Conservation (phyloP, 1,140 invertebrate species). For the Drosophila murphyi region DNA sequence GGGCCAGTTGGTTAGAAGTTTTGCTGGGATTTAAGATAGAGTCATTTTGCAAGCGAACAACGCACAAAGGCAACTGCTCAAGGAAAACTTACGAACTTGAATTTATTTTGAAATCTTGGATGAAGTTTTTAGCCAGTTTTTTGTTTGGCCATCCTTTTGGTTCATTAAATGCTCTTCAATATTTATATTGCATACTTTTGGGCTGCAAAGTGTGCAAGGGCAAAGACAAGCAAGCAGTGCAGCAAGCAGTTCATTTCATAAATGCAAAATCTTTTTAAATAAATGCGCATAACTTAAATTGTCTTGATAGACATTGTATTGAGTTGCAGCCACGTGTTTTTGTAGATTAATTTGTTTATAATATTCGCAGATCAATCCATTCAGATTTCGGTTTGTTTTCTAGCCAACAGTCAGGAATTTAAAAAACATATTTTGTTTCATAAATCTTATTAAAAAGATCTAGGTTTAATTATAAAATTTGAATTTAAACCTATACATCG, state of each 20-base stretch:
- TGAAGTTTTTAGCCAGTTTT: neutral
- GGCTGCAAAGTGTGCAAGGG: neutral
- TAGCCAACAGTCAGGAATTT: slow-evolving; percentile 9
- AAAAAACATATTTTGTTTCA: slow-evolving; percentile 26
- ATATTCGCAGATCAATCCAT: too few relatives aligned
- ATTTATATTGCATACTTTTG: slow-evolving; percentile 12
- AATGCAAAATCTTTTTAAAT: neutral
- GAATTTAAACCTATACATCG: slow-evolving; percentile 42
- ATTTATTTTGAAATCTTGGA: too few relatives aligned
- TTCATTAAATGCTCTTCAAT: neutral
- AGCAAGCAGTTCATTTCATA: slow-evolving; percentile 1
- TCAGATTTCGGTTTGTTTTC: too few relatives aligned
- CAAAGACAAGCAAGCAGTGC: slow-evolving; percentile 3
- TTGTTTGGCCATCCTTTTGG: neutral
- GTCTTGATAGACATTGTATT: neutral
- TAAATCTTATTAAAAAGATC: slow-evolving; percentile 47
- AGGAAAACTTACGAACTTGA: too few relatives aligned
- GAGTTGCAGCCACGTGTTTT: neutral
- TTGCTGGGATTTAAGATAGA: slow-evolving; percentile 16
- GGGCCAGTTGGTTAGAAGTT: slow-evolving; percentile 46
- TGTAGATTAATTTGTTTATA: neutral
- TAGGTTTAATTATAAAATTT: slow-evolving; percentile 52
- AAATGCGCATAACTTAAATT: slow-evolving; percentile 21
- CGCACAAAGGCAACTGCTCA: too few relatives aligned
- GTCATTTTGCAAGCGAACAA: neutral